These are phyloP conservation scores for Drymodes brunneopygia DNA, from an alignment of 2,113 vertebrate species.

Conservation along the genomic window DNA sequence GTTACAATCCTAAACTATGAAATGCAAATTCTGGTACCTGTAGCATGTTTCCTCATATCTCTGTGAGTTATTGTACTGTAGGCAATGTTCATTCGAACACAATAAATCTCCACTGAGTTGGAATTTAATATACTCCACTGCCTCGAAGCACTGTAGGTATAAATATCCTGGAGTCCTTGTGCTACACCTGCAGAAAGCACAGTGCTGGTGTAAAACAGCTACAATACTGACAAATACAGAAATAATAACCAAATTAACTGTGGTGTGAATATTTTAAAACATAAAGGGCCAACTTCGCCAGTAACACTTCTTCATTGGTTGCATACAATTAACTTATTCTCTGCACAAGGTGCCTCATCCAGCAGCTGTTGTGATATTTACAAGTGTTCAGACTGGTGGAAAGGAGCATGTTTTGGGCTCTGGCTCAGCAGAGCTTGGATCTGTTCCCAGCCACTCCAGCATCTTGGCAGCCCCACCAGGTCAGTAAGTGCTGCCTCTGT, in stretches of 20 bases:
- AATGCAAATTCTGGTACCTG: slow-evolving; percentile 20
- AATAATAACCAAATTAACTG: background rate
- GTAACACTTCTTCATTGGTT: background rate
- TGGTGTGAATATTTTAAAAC: background rate
- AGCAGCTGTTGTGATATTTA: background rate
- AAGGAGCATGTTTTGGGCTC: background rate
- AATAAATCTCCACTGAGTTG: slow-evolving; percentile 31
- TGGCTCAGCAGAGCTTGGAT: background rate
- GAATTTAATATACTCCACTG: slow-evolving; percentile 35
- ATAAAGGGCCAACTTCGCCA: background rate
- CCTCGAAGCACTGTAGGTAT: background rate
- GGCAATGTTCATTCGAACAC: slow-evolving; percentile 17
- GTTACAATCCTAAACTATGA: background rate
- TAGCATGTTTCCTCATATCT: slow-evolving; percentile 9
- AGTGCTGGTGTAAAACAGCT: background rate
- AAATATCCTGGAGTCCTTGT: slow-evolving; percentile 21
- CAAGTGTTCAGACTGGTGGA: background rate
- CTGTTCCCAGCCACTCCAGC: background rate
- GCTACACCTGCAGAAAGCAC: background rate
- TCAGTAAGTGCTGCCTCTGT: background rate
- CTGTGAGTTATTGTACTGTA: slow-evolving; percentile 6
- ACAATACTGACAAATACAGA: background rate
- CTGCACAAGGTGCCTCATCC: background rate
- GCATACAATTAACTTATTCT: background rate
- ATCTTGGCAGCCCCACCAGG: background rate